Percentiles rank a stretch among this genome's conserved stretches.
These are phyloP conservation scores for Plebejus anna DNA, from an alignment of 2,888 invertebrate genomes.

Conservation along the genomic window DNA sequence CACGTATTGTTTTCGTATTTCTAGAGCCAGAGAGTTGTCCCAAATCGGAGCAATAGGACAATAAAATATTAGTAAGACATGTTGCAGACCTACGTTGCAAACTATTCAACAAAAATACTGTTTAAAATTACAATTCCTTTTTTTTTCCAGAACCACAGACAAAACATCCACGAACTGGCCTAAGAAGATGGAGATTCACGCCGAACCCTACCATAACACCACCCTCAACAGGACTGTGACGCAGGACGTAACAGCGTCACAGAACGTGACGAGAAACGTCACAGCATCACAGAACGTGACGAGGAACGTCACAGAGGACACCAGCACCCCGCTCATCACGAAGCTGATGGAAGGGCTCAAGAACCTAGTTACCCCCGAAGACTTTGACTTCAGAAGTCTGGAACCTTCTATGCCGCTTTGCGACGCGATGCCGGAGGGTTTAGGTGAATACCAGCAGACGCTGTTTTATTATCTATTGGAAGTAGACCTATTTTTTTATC, in stretches of 20 bases:
- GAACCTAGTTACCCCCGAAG: constrained; percentile 55
- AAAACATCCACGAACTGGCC: constrained; percentile 48
- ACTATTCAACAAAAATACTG: too few relatives aligned
- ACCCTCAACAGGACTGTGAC: constrained; percentile 42
- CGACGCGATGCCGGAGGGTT: constrained; percentile 81
- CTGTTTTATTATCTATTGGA: too few relatives aligned
- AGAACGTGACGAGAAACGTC: constrained; percentile 45
- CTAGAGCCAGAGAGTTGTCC: too few relatives aligned
- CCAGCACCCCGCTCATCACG: constrained; percentile 49
- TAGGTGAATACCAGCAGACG: constrained; percentile 62
- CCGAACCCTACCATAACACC: constrained; percentile 42
- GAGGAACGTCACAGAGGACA: constrained; percentile 44
- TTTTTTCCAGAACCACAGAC: constrained; percentile 50
- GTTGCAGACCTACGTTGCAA: too few relatives aligned
- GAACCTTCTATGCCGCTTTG: constrained; percentile 70
- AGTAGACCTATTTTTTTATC: too few relatives aligned
- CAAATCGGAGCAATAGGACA: too few relatives aligned
- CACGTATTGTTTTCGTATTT: too few relatives aligned
- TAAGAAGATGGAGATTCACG: constrained; percentile 45
- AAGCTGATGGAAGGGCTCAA: constrained; percentile 57
- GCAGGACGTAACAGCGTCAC: constrained; percentile 39
- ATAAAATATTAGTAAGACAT: too few relatives aligned
- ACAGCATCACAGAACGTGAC: constrained; percentile 41
- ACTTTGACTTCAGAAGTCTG: constrained; percentile 46
- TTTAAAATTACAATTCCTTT: too few relatives aligned